Percentiles rank a stretch among this genome's conserved stretches.
Evolutionary conservation across 2,797 vertebrate genomes (phyloP).

Genomic region (Lindbergichthys nudifrons): DNA sequence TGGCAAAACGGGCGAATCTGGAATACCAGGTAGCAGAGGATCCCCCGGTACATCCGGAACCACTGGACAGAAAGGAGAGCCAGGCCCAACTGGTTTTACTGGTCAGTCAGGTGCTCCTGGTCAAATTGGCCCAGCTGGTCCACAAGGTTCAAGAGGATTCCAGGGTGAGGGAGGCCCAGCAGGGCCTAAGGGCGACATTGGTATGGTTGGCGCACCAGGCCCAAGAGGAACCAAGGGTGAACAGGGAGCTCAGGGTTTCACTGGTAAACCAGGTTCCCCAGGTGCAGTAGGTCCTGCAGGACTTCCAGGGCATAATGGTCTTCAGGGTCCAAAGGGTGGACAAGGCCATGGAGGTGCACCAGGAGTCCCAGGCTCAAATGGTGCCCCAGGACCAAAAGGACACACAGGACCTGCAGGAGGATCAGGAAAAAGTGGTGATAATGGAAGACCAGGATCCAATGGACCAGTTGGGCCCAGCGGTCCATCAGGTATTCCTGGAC

Average conservation of each 20-base stretch:
- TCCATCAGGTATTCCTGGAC: slow-evolving; percentile 85
- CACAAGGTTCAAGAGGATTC: slow-evolving; percentile 90
- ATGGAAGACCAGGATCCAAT: slow-evolving; percentile 89
- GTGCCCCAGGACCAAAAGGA: slow-evolving; percentile 89
- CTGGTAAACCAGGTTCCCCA: slow-evolving; percentile 91
- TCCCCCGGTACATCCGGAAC: slow-evolving; percentile 87
- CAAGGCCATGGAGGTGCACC: slow-evolving; percentile 85
- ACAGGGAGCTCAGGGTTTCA: slow-evolving; percentile 87
- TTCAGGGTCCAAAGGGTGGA: slow-evolving; percentile 90
- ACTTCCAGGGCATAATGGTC: slow-evolving; percentile 87
- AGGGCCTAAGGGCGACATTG: slow-evolving; percentile 91
- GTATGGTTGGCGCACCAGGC: slow-evolving; percentile 87
- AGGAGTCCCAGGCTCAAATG: slow-evolving; percentile 87
- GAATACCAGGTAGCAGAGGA: slow-evolving; percentile 91
- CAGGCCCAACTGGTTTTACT: slow-evolving; percentile 88
- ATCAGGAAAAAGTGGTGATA: slow-evolving; percentile 87
- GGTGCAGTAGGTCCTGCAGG: slow-evolving; percentile 89
- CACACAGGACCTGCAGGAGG: slow-evolving; percentile 86
- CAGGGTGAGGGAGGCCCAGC: slow-evolving; percentile 87
- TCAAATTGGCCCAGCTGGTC: slow-evolving; percentile 86
- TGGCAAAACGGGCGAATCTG: slow-evolving; percentile 91
- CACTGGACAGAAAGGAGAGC: slow-evolving; percentile 93
- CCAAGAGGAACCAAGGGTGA: slow-evolving; percentile 91
- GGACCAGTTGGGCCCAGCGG: slow-evolving; percentile 88
- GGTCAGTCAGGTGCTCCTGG: slow-evolving; percentile 88